Evolutionary conservation across 2,797 vertebrate genomes (phyloP).

Genomic region (Hippopotamyrus pictus): DNA sequence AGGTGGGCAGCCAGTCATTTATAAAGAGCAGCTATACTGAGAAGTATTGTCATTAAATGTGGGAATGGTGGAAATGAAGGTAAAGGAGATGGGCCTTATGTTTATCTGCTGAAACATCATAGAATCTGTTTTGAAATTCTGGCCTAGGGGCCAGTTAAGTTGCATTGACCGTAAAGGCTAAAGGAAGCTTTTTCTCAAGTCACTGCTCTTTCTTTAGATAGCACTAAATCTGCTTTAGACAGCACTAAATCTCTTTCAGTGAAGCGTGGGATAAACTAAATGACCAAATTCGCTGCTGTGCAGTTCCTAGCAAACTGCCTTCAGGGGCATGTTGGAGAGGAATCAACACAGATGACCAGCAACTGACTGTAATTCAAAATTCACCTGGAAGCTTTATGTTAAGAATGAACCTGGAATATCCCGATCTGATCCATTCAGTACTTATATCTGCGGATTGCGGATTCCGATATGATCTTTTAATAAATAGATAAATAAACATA

Average conservation of each 20-base stretch:
- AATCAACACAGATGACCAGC: neutral
- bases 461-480: neutral
- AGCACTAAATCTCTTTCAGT: neutral
- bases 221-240: neutral
- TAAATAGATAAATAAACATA: neutral
- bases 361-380: neutral
- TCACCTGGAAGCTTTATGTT: neutral
- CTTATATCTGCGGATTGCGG: neutral
- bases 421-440: neutral
- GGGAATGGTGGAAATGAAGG: neutral
- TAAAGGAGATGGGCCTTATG: neutral
- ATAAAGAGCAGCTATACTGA: neutral
- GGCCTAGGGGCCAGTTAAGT: neutral
- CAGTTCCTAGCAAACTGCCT: neutral
- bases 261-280: neutral
- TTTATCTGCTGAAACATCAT: neutral
- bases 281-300: neutral
- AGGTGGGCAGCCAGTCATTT: neutral
- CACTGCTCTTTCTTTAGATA: neutral
- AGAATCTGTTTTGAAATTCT: neutral
- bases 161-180: neutral
- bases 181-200: neutral
- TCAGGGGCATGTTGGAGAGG: neutral
- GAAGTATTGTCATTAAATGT: neutral
- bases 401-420: neutral